A percentile compares a stretch with the other conserved stretches of the same genome.
Conservation (phyloP, 2,113 vertebrate genomes). For the Abramis brama region DNA sequence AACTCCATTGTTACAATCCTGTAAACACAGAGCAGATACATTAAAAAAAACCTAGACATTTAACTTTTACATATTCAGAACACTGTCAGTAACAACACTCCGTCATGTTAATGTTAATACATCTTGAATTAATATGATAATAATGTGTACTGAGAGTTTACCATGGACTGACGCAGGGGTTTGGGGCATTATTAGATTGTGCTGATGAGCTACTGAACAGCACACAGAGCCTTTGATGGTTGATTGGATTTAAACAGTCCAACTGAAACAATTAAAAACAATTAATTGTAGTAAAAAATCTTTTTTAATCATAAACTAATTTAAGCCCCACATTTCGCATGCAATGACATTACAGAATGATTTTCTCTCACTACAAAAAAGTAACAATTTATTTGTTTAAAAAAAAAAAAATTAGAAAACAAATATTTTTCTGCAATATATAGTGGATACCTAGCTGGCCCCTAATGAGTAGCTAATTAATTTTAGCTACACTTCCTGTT, state of each 20-base stretch:
- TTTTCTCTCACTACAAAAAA: too few species aligned
- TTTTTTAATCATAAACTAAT: not conserved
- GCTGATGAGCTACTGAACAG: constrained; percentile 97
- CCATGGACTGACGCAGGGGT: constrained; percentile 98
- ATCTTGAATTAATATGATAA: not conserved
- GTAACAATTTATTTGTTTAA: too few species aligned
- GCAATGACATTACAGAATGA: not conserved
- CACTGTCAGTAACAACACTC: not conserved
- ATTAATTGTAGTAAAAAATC: not conserved
- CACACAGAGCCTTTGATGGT: constrained; percentile 95
- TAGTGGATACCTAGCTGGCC: not conserved
- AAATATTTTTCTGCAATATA: not conserved
- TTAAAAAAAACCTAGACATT: not conserved
- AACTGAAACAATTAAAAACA: constrained; percentile 75
- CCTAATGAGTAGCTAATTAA: not conserved
- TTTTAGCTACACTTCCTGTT: not conserved
- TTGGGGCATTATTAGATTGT: constrained; percentile 95
- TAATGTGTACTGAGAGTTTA: constrained; percentile 63
- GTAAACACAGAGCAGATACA: constrained; percentile 44
- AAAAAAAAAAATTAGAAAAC: not conserved
- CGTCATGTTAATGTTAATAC: not conserved
- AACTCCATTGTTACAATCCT: constrained; percentile 99
- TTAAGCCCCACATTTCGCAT: not conserved
- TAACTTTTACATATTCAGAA: not conserved
- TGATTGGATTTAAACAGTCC: constrained; percentile 90